Evolutionary conservation across 2,797 vertebrate genomes (phyloP).

Genomic region (Phoxinus dragarum): DNA sequence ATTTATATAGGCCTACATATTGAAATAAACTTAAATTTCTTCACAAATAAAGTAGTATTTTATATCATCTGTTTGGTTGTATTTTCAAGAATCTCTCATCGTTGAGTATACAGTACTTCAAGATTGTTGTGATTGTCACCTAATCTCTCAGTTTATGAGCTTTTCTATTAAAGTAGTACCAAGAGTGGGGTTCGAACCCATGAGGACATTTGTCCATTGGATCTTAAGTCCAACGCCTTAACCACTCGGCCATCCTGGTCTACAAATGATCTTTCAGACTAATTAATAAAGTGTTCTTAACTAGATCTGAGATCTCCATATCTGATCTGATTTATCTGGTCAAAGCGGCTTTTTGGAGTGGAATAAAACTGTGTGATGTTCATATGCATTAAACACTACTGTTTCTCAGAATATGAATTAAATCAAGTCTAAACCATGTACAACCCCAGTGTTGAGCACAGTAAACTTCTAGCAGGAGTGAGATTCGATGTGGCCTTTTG

Average conservation of each 20-base stretch:
- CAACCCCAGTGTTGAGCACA: background rate
- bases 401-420: background rate
- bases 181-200: background rate
- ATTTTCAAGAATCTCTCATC: background rate
- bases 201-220: background rate
- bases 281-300: too few species aligned
- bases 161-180: background rate
- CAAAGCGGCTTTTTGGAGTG: background rate
- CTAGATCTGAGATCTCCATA: background rate
- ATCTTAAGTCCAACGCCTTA: background rate
- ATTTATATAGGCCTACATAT: too few species aligned
- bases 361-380: background rate
- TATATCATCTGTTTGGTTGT: background rate
- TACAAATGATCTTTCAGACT: rapidly evolving
- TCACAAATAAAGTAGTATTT: background rate
- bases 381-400: background rate
- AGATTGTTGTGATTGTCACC: background rate
- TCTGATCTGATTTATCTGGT: background rate
- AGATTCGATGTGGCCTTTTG: background rate
- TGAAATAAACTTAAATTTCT: background rate
- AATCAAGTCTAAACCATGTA: background rate
- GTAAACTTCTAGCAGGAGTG: background rate
- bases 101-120: too few species aligned
- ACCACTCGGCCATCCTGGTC: background rate
- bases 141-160: background rate